Conservation (phyloP, 2,888 invertebrate genomes). For the Trachelus stipa region DNA sequence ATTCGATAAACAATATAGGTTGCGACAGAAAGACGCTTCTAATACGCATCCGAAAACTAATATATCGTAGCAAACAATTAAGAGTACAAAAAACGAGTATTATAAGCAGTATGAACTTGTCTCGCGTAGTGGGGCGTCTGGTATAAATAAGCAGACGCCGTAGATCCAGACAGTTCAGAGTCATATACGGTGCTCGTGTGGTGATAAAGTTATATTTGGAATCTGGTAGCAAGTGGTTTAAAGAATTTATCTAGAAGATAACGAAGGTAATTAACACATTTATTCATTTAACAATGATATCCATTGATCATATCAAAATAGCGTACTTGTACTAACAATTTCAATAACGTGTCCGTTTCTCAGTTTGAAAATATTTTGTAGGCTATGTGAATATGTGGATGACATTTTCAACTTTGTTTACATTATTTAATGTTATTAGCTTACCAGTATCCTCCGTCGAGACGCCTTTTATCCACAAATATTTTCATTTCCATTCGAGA, state of each 20-base stretch:
- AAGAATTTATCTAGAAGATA: not conserved
- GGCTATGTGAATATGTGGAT: not conserved
- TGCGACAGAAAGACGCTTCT: not conserved
- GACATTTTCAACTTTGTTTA: not conserved
- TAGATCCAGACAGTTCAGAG: not conserved
- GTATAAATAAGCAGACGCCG: not conserved
- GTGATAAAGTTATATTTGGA: not conserved
- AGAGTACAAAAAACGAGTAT: not conserved
- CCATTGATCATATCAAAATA: not conserved
- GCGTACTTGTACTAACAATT: not conserved
- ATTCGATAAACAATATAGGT: not conserved
- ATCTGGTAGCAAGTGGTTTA: not conserved
- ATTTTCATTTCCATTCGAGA: not conserved
- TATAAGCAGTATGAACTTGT: not conserved
- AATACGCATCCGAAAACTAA: not conserved
- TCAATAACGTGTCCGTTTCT: not conserved
- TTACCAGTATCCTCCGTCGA: not conserved
- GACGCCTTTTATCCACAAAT: not conserved
- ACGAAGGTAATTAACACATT: not conserved
- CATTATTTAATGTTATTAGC: not conserved
- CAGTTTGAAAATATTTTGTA: not conserved
- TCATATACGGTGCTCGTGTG: not conserved
- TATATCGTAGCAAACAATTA: not conserved
- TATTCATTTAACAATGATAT: not conserved
- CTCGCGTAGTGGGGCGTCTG: not conserved